phyloP scores from a whole-genome alignment of 2,113 vertebrate species.

The Spea bombifrons region DNA sequence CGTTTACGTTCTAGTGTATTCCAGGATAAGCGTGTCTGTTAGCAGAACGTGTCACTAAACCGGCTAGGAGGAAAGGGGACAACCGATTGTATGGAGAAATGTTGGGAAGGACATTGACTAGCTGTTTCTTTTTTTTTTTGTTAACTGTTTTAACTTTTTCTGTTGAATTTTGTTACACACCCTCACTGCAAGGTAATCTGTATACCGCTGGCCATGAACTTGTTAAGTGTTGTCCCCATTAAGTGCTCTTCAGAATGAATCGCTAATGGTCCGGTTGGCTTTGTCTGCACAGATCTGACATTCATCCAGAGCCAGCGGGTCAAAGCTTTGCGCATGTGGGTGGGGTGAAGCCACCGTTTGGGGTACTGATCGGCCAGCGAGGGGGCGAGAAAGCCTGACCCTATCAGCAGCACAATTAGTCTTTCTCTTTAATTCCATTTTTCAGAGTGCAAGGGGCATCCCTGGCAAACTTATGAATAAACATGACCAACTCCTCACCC shows the following conservation, averaged over 20 bases:
- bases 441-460: slow-evolving; percentile 13
- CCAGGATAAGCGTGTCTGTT: no score
- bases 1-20: no score
- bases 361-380: slow-evolving; percentile 12
- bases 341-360: slow-evolving; percentile 9
- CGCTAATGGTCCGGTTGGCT: slow-evolving; percentile 24
- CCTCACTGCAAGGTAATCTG: not conserved
- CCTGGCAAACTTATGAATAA: slow-evolving; percentile 34
- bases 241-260: slow-evolving; percentile 15
- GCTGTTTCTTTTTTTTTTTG: not conserved
- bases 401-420: slow-evolving; percentile 25
- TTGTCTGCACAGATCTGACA: slow-evolving; percentile 33
- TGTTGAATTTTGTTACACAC: not conserved
- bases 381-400: not conserved
- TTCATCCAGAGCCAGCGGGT: slow-evolving; percentile 34
- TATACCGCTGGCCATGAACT: not conserved
- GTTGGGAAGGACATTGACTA: not conserved
- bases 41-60: no score
- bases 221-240: slow-evolving; percentile 27
- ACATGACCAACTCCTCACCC: slow-evolving; percentile 23
- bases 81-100: not conserved
- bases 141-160: not conserved
- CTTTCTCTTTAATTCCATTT: slow-evolving; percentile 10
- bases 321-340: slow-evolving; percentile 27
- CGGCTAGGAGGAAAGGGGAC: not conserved